Evolutionary conservation across 2,113 vertebrate species (phyloP).

Genomic region (Cololabis saira): DNA sequence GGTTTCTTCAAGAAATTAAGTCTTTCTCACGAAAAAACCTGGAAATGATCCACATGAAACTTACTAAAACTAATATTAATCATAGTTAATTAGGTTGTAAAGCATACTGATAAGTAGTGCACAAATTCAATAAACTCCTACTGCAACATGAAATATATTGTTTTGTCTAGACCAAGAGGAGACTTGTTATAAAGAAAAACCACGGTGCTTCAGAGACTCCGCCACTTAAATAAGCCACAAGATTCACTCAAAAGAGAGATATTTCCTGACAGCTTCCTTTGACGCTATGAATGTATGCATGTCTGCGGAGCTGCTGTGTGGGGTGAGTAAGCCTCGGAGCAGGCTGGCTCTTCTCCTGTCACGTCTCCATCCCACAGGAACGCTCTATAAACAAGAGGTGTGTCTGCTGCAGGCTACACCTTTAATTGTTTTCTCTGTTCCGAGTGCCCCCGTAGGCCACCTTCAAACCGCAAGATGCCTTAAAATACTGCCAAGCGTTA

Average conservation of each 20-base stretch:
- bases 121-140: too few species aligned
- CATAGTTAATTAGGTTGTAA: too few species aligned
- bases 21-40: too few species aligned
- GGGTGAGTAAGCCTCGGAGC: conserved; percentile 42
- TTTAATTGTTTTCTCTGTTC: conserved; percentile 77
- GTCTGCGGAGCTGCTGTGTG: conserved; percentile 16
- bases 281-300: conserved; percentile 22
- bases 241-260: conserved; percentile 4
- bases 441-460: conserved; percentile 50
- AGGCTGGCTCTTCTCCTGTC: conserved; percentile 59
- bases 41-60: too few species aligned
- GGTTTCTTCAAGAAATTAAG: too few species aligned
- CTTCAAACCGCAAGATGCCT: conserved; percentile 51
- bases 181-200: too few species aligned
- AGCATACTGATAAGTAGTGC: too few species aligned
- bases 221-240: not conserved
- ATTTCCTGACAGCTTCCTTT: conserved; percentile 13
- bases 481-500: conserved; percentile 62
- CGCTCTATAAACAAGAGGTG: conserved; percentile 72
- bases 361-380: conserved; percentile 68
- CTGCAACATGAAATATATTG: too few species aligned
- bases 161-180: too few species aligned
- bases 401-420: conserved; percentile 64
- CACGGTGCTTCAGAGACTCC: not conserved
- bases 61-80: too few species aligned